Evolutionary conservation across 2,113 vertebrate genomes (phyloP).

Genomic region (Neogale vison): DNA sequence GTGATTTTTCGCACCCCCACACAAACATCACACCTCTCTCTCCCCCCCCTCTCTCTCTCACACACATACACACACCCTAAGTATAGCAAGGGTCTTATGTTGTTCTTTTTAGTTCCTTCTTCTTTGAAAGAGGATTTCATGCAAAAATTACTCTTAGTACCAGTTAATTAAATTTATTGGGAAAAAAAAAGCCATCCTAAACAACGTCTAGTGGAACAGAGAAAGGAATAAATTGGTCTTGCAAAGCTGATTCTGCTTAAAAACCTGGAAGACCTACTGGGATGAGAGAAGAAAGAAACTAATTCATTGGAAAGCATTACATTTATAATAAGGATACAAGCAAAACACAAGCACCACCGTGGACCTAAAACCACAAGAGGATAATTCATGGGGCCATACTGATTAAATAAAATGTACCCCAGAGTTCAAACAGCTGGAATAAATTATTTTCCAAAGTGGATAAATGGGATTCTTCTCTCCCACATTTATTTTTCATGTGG

Average conservation of each 20-base stretch:
- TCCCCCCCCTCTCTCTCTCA: too few relatives aligned
- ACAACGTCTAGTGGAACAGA: neutral
- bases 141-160: neutral
- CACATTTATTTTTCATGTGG: conserved; percentile 15
- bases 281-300: conserved; percentile 7
- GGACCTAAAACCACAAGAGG: conserved; percentile 46
- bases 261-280: conserved; percentile 37
- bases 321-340: conserved; percentile 53
- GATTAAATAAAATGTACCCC: conserved; percentile 48
- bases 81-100: neutral
- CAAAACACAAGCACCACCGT: neutral
- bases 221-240: conserved; percentile 44
- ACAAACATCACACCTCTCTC: neutral
- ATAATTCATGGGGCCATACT: neutral
- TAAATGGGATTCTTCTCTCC: conserved; percentile 5
- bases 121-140: neutral
- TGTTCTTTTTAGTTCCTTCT: neutral
- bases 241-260: conserved; percentile 47
- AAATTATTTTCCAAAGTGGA: conserved; percentile 46
- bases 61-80: neutral
- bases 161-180: conserved; percentile 36
- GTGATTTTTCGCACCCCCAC: neutral
- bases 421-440: conserved; percentile 31
- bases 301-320: conserved; percentile 48
- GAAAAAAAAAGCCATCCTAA: conserved; percentile 47